Base-by-base conservation (phyloP, 2,888 invertebrate genomes). In the Lochmaea crataegi region DNA sequence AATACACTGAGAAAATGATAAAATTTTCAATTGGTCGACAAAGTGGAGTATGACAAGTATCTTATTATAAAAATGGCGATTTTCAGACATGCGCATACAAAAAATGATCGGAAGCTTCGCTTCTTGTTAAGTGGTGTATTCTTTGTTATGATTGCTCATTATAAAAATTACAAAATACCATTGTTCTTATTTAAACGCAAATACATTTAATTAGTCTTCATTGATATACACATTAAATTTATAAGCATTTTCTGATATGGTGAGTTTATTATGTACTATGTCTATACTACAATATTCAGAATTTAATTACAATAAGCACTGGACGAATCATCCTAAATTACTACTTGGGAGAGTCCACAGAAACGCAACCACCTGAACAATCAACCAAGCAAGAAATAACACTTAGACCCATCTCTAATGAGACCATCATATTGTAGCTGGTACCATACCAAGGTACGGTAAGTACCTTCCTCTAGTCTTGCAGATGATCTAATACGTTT, bases 401-500 rank as follows among this genome's bases (percentile, higher is more conserved):
- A 67, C 32, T 58, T 42, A 42, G 26, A 22, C 68, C 63, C 69
- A 69, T 64, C 69, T 69, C 69, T 69, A 69, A 56, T 26, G 26
- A 53, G 32, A 63, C 51, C 53, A 63, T 64, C 53, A 56, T 64
- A 69, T 22, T 56, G 56, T 76, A 76, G 80, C 80, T 80, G 77
- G 80, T 75, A 78, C 76, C 78, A 79, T 79, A 74, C 75, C 74
- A 53, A 61, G 71, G 73, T 79, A 80, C 78, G 76, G 74, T 79
- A 63, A 45, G 32, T 68, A 80, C 79, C 80, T 79, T 77, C 77
- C 77, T 79, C 76, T 77, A 75, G 77, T 79, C 78, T 80, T 73
- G 77, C 79, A 80, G 78, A 80, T 80, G 78, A 78, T 81, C 75
- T 71, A 78, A 70, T 76, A 68, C 67, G 77, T 73, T 77, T 76